Conservation (phyloP, 2,797 vertebrate genomes). For the Jordanella pulchra region DNA sequence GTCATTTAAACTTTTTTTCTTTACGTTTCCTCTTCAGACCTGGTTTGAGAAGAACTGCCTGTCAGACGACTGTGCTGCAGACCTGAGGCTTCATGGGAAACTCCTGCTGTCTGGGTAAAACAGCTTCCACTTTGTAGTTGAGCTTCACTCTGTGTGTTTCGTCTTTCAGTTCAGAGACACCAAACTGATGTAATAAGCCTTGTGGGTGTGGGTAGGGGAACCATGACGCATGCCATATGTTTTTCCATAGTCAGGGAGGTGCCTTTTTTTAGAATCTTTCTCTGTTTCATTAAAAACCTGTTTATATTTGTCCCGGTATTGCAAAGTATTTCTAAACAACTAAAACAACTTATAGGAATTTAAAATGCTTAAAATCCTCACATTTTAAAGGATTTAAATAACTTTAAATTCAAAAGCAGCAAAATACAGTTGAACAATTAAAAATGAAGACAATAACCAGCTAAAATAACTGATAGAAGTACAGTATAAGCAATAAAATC, state of each 20-base stretch:
- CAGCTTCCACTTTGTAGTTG: constrained; percentile 36
- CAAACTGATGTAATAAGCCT: constrained; percentile 67
- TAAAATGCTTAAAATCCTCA: no score
- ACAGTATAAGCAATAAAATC: background rate
- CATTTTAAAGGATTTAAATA: background rate
- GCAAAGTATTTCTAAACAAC: background rate
- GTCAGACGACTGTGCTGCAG: constrained; percentile 95
- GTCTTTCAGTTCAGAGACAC: constrained; percentile 47
- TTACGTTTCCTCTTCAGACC: constrained; percentile 82
- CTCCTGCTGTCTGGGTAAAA: constrained; percentile 90
- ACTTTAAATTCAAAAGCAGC: background rate
- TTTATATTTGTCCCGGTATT: constrained; percentile 17
- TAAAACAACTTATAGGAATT: no score
- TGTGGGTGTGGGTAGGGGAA: constrained; percentile 73
- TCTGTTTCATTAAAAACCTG: constrained; percentile 20
- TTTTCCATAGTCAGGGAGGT: constrained; percentile 71
- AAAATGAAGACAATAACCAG: background rate
- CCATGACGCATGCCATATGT: constrained; percentile 75
- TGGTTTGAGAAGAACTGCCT: constrained; percentile 97
- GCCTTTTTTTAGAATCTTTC: constrained; percentile 52
- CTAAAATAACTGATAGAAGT: background rate
- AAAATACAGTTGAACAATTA: background rate
- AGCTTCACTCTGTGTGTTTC: constrained; percentile 32
- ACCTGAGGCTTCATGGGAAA: constrained; percentile 90
- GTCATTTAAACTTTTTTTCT: constrained; percentile 61